Percentiles rank a stretch among this genome's conserved stretches.
Evolutionary conservation across 2,888 invertebrate genomes (phyloP).

Genomic region (Cephonodes hylas): DNA sequence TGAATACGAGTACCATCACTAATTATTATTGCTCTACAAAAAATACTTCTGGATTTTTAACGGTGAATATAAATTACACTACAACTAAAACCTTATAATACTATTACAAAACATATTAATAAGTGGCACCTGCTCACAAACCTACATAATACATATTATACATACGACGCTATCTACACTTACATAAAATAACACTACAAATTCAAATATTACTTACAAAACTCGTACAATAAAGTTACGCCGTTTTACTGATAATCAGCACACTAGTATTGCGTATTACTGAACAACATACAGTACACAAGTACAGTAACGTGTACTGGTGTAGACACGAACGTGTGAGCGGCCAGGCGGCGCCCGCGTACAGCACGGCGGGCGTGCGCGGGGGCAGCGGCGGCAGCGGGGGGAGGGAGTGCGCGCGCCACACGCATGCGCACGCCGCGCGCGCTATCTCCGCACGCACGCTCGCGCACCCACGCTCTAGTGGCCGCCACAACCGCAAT

Average conservation of each 20-base stretch:
- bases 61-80: no score
- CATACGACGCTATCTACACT: no score
- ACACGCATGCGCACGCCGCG: slow-evolving; percentile 32
- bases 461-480: slow-evolving; percentile 23
- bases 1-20: not conserved
- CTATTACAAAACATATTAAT: not conserved
- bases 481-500: no score
- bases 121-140: not conserved
- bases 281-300: no score
- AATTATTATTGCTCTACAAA: not conserved
- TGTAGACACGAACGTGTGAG: slow-evolving; percentile 26
- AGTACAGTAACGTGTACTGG: no score
- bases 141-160: not conserved
- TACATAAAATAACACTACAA: no score
- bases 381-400: slow-evolving; percentile 22
- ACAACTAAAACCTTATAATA: not conserved
- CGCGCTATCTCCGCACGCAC: slow-evolving; percentile 30
- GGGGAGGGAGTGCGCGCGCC: slow-evolving; percentile 30
- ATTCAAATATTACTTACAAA: not conserved
- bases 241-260: no score
- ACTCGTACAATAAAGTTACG: no score
- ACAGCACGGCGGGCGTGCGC: slow-evolving; percentile 32
- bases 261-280: no score
- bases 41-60: no score
- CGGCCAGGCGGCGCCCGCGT: slow-evolving; percentile 45